Conservation (phyloP, 1,140 invertebrate genomes). For the Camponotus pennsylvanicus region DNA sequence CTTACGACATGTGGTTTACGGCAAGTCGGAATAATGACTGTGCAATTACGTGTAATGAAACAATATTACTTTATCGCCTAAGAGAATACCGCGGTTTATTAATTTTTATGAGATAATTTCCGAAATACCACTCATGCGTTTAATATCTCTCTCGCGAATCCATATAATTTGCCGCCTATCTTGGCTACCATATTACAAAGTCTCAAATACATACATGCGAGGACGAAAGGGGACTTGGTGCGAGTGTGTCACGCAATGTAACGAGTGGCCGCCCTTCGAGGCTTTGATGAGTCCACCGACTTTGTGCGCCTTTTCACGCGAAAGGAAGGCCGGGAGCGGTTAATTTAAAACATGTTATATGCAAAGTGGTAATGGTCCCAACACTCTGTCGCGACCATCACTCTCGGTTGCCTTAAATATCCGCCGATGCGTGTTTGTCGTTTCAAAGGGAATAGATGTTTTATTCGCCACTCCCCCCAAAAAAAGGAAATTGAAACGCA, state of each 20-base stretch:
- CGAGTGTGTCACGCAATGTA: constrained; percentile 67
- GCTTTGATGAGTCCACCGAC: constrained; percentile 63
- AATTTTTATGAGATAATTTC: constrained; percentile 59
- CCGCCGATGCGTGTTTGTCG: constrained; percentile 66
- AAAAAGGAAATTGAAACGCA: not conserved
- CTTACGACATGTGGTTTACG: constrained; percentile 35
- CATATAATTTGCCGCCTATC: constrained; percentile 66
- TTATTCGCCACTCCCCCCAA: not conserved
- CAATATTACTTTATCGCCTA: constrained; percentile 53
- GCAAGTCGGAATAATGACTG: constrained; percentile 34
- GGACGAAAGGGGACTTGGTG: constrained; percentile 59
- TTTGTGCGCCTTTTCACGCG: constrained; percentile 67
- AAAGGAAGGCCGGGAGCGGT: constrained; percentile 61
- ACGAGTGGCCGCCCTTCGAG: constrained; percentile 64
- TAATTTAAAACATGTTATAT: constrained; percentile 72
- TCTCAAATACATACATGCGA: constrained; percentile 65
- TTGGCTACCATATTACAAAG: constrained; percentile 57
- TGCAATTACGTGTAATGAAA: constrained; percentile 62
- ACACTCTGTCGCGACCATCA: constrained; percentile 65
- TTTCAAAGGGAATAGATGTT: constrained; percentile 39
- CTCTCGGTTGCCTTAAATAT: constrained; percentile 71
- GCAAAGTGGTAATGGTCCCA: constrained; percentile 68
- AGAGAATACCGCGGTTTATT: constrained; percentile 46
- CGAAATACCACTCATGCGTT: constrained; percentile 44
- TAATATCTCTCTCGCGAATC: constrained; percentile 65